Evolutionary conservation across 2,113 vertebrate genomes (phyloP).

Genomic region (Thunnus thynnus): DNA sequence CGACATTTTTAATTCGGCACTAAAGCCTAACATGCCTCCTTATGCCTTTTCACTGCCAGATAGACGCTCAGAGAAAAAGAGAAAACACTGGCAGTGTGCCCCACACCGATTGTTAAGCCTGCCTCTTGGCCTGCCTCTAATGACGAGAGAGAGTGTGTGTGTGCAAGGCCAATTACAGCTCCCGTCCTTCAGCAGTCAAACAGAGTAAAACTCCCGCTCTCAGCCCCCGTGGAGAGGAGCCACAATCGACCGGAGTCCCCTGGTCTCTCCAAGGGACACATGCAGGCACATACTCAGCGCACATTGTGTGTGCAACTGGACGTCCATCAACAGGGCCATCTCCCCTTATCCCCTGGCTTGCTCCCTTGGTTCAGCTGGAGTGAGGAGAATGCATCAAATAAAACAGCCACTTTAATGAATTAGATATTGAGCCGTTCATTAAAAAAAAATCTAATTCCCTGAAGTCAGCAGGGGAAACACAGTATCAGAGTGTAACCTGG

Average conservation of each 20-base stretch:
- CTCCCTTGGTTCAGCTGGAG: slow-evolving; percentile 68
- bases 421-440: slow-evolving; percentile 87
- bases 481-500: slow-evolving; percentile 74
- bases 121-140: slow-evolving; percentile 77
- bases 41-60: slow-evolving; percentile 61
- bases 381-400: slow-evolving; percentile 83
- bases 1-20: slow-evolving; percentile 64
- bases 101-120: slow-evolving; percentile 72
- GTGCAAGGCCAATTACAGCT: slow-evolving; percentile 76
- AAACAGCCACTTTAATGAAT: slow-evolving; percentile 89
- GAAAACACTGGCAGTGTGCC: slow-evolving; percentile 55
- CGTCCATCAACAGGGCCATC: slow-evolving; percentile 72
- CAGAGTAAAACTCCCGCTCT: slow-evolving; percentile 71
- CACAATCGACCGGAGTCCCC: slow-evolving; percentile 67
- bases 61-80: slow-evolving; percentile 53
- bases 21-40: slow-evolving; percentile 67
- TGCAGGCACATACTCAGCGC: slow-evolving; percentile 33
- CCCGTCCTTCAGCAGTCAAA: slow-evolving; percentile 72
- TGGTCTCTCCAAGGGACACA: slow-evolving; percentile 55
- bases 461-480: slow-evolving; percentile 82
- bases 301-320: slow-evolving; percentile 43
- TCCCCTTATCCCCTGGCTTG: slow-evolving; percentile 56
- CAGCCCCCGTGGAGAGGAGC: slow-evolving; percentile 62
- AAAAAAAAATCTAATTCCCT: slow-evolving; percentile 81
- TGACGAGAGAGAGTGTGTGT: slow-evolving; percentile 66